Evolutionary conservation across 1,140 invertebrate genomes (phyloP).

Genomic region (Drosophila bocqueti): DNA sequence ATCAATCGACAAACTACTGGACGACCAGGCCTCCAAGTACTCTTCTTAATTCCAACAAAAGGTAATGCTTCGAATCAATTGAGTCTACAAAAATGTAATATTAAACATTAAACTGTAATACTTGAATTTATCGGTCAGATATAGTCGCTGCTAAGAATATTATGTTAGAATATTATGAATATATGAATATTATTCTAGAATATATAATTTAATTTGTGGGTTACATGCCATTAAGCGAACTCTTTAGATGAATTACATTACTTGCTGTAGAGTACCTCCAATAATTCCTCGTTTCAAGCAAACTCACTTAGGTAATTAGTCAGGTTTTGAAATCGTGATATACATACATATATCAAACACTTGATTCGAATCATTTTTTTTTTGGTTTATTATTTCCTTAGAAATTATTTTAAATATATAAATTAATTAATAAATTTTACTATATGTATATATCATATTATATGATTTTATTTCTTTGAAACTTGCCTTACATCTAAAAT

Average conservation of each 20-base stretch:
- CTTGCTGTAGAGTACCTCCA: background rate
- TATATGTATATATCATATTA: no score
- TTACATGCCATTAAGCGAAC: background rate
- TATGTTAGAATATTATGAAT: background rate
- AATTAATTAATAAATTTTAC: no score
- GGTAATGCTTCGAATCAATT: background rate
- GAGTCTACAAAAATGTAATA: background rate
- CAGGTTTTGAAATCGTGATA: background rate
- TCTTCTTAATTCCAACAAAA: background rate
- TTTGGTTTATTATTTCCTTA: no score
- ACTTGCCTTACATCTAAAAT: no score
- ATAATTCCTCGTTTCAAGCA: background rate
- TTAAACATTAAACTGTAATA: background rate
- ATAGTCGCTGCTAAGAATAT: background rate
- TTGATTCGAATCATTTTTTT: no score
- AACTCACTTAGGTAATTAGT: conserved; percentile 5
- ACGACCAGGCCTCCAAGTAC: background rate
- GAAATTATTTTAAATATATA: no score
- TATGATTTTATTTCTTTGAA: no score
- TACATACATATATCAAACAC: no score
- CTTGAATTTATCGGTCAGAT: background rate
- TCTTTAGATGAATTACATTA: background rate
- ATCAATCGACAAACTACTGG: background rate
- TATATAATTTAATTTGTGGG: background rate
- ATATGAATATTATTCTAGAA: no score